Conservation (phyloP, 2,888 invertebrate species). For the Dioctria linearis region DNA sequence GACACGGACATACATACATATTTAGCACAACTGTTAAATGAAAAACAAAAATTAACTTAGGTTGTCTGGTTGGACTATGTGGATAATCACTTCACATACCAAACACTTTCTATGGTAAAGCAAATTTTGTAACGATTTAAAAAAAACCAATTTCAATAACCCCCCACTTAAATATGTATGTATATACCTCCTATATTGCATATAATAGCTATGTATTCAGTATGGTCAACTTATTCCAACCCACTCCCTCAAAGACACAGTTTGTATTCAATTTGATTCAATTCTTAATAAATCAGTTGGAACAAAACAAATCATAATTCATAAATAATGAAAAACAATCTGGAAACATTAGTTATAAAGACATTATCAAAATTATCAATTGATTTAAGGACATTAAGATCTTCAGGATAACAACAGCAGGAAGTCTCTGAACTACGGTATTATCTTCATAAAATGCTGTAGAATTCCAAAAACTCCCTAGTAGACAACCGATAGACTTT, state of each 20-base stretch:
- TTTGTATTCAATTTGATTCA: neutral
- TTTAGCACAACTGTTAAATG: neutral
- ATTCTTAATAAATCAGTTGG: conserved; percentile 52
- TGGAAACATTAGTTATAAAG: conserved; percentile 58
- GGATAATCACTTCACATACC: too few relatives aligned
- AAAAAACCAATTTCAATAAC: too few relatives aligned
- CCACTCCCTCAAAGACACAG: too few relatives aligned
- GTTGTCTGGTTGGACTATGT: too few relatives aligned
- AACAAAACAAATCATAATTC: conserved; percentile 41
- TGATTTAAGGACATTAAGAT: conserved; percentile 61
- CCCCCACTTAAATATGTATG: too few relatives aligned
- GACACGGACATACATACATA: neutral
- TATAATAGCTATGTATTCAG: too few relatives aligned
- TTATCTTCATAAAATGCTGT: conserved; percentile 2
- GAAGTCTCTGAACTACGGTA: conserved; percentile 12
- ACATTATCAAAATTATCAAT: conserved; percentile 60
- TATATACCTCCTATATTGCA: too few relatives aligned
- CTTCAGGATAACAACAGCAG: conserved; percentile 56
- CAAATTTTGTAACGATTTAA: too few relatives aligned
- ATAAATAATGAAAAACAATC: conserved; percentile 60
- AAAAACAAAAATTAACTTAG: neutral
- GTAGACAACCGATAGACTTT: conserved; percentile 31
- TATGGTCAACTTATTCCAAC: too few relatives aligned
- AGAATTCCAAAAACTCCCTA: conserved; percentile 11
- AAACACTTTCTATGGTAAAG: too few relatives aligned